Conservation (phyloP, 1,140 invertebrate species). For the Ceratitis capitata region DNA sequence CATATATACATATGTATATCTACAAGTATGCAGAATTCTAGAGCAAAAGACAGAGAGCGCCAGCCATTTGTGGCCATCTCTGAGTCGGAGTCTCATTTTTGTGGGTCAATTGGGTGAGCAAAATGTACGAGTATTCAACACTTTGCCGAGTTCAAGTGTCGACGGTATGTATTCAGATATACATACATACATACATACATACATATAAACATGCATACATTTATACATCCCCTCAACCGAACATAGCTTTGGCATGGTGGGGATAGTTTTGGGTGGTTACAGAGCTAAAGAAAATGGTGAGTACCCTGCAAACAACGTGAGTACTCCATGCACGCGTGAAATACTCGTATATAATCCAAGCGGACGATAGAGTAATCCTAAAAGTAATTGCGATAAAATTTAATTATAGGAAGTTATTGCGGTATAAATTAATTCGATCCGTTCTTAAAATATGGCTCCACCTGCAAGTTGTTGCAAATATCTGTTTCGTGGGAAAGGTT, state of each 20-base stretch:
- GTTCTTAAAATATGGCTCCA: no score
- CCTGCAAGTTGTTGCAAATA: no score
- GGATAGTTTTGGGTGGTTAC: not conserved
- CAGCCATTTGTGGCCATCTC: not conserved
- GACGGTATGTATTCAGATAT: not conserved
- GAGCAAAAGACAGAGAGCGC: no score
- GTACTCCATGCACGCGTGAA: no score
- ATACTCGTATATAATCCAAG: no score
- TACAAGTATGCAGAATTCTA: not conserved
- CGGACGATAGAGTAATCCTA: no score
- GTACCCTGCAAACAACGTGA: not conserved
- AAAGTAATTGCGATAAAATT: no score
- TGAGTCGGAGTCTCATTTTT: constrained; percentile 35
- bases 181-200: not conserved
- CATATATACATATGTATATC: not conserved
- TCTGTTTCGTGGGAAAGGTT: no score
- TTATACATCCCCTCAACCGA: no score
- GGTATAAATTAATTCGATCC: no score
- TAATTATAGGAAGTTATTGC: no score
- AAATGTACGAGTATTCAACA: constrained; percentile 39
- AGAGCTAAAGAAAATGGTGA: not conserved
- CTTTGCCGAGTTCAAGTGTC: constrained; percentile 16
- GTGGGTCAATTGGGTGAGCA: constrained; percentile 42
- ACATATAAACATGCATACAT: not conserved
- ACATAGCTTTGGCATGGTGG: not conserved